phyloP scores from a whole-genome alignment of 2,113 vertebrate species.

The Chrysochloris asiatica region DNA sequence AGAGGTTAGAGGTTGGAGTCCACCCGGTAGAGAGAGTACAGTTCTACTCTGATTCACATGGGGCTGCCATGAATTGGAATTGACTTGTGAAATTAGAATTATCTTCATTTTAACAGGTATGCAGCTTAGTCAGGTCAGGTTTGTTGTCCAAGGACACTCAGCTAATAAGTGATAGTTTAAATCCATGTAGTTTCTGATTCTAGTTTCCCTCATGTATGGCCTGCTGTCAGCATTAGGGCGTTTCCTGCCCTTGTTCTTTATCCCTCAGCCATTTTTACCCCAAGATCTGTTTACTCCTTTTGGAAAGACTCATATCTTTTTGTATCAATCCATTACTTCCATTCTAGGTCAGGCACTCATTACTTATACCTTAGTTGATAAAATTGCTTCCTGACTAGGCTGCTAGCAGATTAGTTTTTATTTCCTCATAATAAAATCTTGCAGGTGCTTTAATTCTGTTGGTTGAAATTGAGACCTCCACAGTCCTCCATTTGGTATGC shows the following conservation, averaged over 20 bases:
- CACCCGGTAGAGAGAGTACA: background rate
- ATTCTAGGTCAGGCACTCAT: background rate
- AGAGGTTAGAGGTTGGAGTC: background rate
- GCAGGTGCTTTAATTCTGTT: background rate
- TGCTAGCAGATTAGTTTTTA: background rate
- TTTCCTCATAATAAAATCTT: slow-evolving; percentile 5
- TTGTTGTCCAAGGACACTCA: background rate
- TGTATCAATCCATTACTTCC: background rate
- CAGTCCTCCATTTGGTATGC: background rate
- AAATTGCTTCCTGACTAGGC: background rate
- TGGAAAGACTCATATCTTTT: background rate
- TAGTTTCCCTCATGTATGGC: background rate
- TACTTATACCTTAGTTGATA: background rate
- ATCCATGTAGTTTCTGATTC: slow-evolving; percentile 1
- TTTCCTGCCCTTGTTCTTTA: background rate
- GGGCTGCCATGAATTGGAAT: background rate
- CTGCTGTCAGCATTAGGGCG: slow-evolving; percentile 24
- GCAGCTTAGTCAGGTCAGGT: background rate
- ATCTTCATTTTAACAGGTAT: background rate
- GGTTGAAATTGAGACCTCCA: background rate
- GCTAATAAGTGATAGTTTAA: background rate
- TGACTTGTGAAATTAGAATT: slow-evolving; percentile 3
- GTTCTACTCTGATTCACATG: background rate
- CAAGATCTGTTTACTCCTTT: slow-evolving; percentile 4
- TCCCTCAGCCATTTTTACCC: background rate